Conservation (phyloP, 2,888 invertebrate genomes). For the Cylloceria caligata region DNA sequence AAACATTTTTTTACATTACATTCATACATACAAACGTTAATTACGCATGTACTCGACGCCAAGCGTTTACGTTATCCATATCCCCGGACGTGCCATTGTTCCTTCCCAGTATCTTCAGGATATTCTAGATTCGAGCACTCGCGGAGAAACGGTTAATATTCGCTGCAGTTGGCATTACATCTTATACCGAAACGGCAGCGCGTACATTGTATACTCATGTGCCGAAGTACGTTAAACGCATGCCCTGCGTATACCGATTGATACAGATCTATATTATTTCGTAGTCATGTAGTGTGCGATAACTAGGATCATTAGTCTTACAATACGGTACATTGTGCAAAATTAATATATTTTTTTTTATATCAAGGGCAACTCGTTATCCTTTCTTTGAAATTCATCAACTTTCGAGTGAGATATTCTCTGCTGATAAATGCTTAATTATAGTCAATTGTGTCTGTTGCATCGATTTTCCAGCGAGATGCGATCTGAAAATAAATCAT, state of each 20-base stretch:
- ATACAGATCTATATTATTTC: conserved; percentile 14
- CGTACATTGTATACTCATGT: too few species aligned
- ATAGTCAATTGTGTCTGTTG: conserved; percentile 30
- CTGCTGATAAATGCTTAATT: conserved; percentile 7
- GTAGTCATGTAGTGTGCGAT: conserved; percentile 28
- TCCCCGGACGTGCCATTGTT: conserved; percentile 5
- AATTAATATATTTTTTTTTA: background rate
- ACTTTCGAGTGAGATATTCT: background rate
- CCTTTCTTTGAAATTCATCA: conserved; percentile 1
- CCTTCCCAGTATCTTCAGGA: conserved; percentile 4
- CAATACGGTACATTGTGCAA: conserved; percentile 16
- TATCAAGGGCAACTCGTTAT: conserved; percentile 10
- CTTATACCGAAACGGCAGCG: background rate
- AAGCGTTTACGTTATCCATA: background rate
- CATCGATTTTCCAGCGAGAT: conserved; percentile 29
- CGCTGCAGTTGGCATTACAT: conserved; percentile 14
- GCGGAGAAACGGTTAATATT: conserved; percentile 11
- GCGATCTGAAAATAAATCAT: conserved; percentile 1
- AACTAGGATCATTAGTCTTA: conserved; percentile 6
- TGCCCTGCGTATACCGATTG: background rate
- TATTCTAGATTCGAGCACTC: conserved; percentile 25
- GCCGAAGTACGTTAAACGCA: too few species aligned
- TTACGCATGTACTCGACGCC: background rate
- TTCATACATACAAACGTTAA: background rate
- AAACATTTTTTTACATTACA: background rate